Base-by-base conservation (phyloP, 2,888 invertebrate species). In the Eudasyphora cyanicolor region DNA sequence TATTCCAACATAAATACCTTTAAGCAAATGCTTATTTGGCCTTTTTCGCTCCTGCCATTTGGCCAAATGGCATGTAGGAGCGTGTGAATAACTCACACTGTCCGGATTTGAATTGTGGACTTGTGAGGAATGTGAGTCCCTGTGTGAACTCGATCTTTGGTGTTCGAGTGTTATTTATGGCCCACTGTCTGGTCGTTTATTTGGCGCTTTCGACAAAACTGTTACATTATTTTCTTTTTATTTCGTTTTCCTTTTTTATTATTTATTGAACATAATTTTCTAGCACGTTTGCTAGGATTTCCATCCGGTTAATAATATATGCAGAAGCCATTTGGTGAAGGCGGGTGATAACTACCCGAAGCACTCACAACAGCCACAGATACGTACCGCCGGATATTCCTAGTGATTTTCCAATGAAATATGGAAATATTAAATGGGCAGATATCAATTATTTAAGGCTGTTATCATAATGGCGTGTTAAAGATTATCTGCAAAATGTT, bases 191-290 rank as follows among this genome's bases (percentile, higher is more conserved):
- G 49, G 21, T 69, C 74, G 74, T 82, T 69, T 77, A 49, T 70
- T 77, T 62, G 69, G 69, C 42, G 74, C 19, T 62, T 77, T 74
- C 54, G 57, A 67, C 29, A 51, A 80, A n/a, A 73, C 29, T 67
- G 60, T 74, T 77, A 49, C 74, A 38, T 38, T 64, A 12, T 54
- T 17, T 45, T 12, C 45, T 32, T 71, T 12, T 8, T 21, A 12
- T 35, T 5, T 32, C n/a, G 51, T 12, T 32, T 60, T 1, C 19
- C 62, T 62, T 54, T 51, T 64, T 8, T n/a, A 67, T 38, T 73
- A 42, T 67, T 57, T 76, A 69, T 57, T 45, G 49, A 49, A 27
- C n/a, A 73, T 67, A 7, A 54, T 73, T 14, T 73, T 51, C 12
- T 45, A 73, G 45, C 45, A 57, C 64, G 62, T 73, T 62, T n/a